Evolutionary conservation across 2,888 invertebrate species (phyloP).

Genomic region (Apoderus coryli): DNA sequence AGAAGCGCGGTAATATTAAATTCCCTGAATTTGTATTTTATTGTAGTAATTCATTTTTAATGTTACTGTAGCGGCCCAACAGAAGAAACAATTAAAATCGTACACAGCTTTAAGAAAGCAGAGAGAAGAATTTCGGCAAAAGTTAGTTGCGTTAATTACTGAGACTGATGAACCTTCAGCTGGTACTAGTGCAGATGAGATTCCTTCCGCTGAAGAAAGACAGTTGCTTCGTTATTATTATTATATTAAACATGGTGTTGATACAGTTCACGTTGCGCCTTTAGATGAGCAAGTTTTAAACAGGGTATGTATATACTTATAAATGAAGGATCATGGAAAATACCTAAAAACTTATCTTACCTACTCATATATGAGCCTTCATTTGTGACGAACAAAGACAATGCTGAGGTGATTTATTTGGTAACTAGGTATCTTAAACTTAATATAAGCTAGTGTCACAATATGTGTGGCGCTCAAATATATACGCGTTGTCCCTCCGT

Average conservation of each 20-base stretch:
- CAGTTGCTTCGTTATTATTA: slow-evolving; percentile 73
- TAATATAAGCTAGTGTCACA: no score
- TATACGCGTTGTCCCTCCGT: no score
- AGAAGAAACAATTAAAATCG: slow-evolving; percentile 35
- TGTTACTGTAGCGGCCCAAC: slow-evolving; percentile 34
- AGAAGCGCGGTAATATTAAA: slow-evolving; percentile 25
- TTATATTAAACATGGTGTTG: slow-evolving; percentile 80
- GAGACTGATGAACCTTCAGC: slow-evolving; percentile 38
- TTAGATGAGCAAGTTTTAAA: slow-evolving; percentile 59
- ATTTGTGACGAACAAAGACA: no score
- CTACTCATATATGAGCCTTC: no score
- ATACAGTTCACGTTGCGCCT: slow-evolving; percentile 77
- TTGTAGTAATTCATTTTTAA: no score
- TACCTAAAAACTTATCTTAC: no score
- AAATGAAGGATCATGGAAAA: no score
- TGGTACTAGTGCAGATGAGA: slow-evolving; percentile 34
- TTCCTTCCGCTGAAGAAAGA: slow-evolving; percentile 49
- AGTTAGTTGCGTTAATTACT: slow-evolving; percentile 61
- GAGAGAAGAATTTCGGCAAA: slow-evolving; percentile 68
- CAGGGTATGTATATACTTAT: no score
- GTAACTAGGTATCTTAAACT: no score
- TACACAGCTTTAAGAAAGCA: slow-evolving; percentile 57
- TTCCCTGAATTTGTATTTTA: no score
- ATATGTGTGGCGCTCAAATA: no score
- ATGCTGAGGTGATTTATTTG: no score